Conservation (phyloP, 1,140 invertebrate genomes). For the Drosophila novamexicana region DNA sequence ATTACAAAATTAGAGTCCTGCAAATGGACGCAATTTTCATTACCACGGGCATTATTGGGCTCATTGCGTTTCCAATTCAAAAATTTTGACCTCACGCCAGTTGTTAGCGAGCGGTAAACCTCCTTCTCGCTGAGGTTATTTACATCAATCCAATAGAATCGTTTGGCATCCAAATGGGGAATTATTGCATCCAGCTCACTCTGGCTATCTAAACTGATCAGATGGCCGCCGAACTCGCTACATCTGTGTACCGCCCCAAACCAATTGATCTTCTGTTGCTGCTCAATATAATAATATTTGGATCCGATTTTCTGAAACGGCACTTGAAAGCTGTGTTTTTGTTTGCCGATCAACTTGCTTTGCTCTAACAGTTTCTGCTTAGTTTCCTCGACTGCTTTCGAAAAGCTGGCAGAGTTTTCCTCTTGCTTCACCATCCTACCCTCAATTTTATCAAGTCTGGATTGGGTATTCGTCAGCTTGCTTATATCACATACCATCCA, state of each 20-base stretch:
- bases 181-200: slow-evolving; percentile 1
- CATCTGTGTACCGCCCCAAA: slow-evolving; percentile 22
- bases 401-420: not conserved
- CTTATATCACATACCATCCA: slow-evolving; percentile 2
- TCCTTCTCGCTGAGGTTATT: slow-evolving; percentile 1
- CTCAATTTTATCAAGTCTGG: slow-evolving; percentile 17
- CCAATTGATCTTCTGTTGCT: not conserved
- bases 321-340: not conserved
- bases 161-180: not conserved
- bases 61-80: not conserved
- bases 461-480: not conserved
- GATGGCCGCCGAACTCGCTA: not conserved
- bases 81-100: not conserved
- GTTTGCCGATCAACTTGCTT: not conserved
- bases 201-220: slow-evolving; percentile 1
- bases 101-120: slow-evolving; percentile 11
- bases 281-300: slow-evolving; percentile 11
- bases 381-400: not conserved
- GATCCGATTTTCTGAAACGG: slow-evolving; percentile 24
- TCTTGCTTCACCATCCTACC: not conserved
- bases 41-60: not conserved
- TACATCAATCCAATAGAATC: slow-evolving; percentile 7
- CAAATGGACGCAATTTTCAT: slow-evolving; percentile 9
- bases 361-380: not conserved
- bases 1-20: not conserved